Evolutionary conservation across 2,888 invertebrate genomes (phyloP).

Genomic region (Stegophylla sp.): DNA sequence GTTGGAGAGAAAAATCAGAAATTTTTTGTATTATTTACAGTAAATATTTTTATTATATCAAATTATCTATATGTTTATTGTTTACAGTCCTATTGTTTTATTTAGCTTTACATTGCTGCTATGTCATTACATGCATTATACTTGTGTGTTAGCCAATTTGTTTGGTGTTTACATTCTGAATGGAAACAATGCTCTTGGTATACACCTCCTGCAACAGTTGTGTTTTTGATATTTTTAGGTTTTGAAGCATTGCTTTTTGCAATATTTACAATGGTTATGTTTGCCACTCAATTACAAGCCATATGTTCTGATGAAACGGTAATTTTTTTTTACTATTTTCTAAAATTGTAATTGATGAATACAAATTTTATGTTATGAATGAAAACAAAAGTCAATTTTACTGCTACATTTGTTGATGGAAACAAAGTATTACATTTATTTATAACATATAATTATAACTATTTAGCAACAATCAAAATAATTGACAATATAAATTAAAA

Average conservation of each 20-base stretch:
- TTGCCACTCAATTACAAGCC: constrained; percentile 93
- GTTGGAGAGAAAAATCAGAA: constrained; percentile 99
- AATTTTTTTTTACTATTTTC: constrained; percentile 61
- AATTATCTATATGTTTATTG: constrained; percentile 21
- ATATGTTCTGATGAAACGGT: constrained; percentile 99
- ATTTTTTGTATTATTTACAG: constrained; percentile 97
- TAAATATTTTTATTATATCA: constrained; percentile 68
- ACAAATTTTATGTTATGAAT: not conserved
- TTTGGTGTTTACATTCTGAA: constrained; percentile 89
- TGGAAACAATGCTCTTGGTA: constrained; percentile 94
- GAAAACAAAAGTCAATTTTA: not conserved
- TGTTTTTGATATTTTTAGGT: constrained; percentile 86
- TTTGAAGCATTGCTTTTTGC: constrained; percentile 96
- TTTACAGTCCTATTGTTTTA: constrained; percentile 24
- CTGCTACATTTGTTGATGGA: not conserved
- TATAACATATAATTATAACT: not conserved
- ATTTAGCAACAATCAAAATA: no score
- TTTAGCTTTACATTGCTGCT: constrained; percentile 95
- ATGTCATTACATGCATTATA: constrained; percentile 93
- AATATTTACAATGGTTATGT: constrained; percentile 97
- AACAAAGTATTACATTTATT: not conserved
- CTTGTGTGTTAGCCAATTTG: constrained; percentile 90
- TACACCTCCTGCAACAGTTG: constrained; percentile 94
- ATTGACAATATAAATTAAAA: no score
- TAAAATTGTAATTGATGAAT: not conserved